Percentiles rank a stretch among this genome's conserved stretches.
Evolutionary conservation across 37 sponge, comb jelly and placozoan genomes (phyloP).

Genomic region (Cliona cf. orientalis): DNA sequence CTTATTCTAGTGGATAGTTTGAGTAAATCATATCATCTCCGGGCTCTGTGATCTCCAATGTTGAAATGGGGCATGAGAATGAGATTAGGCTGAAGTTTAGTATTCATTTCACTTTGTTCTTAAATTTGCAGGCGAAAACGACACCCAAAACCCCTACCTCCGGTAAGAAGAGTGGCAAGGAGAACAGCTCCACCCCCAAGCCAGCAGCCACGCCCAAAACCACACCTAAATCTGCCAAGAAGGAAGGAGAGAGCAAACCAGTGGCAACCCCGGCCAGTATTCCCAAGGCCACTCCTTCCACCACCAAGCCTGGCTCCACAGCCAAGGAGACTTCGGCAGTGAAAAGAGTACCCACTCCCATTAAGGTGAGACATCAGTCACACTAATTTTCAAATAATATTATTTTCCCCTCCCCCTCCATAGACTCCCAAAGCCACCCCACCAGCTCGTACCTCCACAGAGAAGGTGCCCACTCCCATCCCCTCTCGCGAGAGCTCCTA

Average conservation of each 20-base stretch:
- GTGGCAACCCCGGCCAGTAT: neutral
- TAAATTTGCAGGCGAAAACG: neutral
- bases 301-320: neutral
- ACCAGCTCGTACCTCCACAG: neutral
- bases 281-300: neutral
- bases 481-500: slow-evolving; percentile 16
- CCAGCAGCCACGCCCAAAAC: slow-evolving; percentile 2
- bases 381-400: too few relatives aligned
- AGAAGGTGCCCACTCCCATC: slow-evolving; percentile 49
- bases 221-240: neutral
- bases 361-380: too few relatives aligned
- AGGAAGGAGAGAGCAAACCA: neutral
- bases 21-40: too few relatives aligned
- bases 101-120: too few relatives aligned
- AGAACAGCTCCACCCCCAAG: neutral
- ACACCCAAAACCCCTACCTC: neutral
- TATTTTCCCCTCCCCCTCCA: too few relatives aligned
- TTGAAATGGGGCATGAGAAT: too few relatives aligned
- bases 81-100: too few relatives aligned
- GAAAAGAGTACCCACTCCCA: too few relatives aligned
- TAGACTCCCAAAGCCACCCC: neutral
- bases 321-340: too few relatives aligned
- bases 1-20: too few relatives aligned
- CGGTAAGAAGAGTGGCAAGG: neutral
- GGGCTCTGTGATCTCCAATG: too few relatives aligned